phyloP scores from a whole-genome alignment of 2,113 vertebrate species.

The Pelvicachromis taeniatus region DNA sequence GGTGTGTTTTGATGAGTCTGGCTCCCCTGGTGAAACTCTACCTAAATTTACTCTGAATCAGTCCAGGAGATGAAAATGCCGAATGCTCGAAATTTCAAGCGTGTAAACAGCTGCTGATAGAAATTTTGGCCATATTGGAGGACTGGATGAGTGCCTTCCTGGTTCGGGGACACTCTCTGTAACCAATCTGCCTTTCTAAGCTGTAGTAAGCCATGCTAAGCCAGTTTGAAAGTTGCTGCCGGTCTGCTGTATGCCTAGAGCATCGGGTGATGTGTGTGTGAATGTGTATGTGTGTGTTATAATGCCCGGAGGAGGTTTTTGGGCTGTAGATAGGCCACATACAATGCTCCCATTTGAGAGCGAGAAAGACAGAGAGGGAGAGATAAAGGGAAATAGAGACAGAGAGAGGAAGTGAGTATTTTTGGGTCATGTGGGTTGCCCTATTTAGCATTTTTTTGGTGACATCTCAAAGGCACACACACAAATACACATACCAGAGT shows the following conservation, averaged over 20 bases:
- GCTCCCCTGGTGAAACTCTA: background rate
- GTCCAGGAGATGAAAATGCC: background rate
- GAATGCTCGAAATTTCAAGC: background rate
- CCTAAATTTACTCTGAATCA: background rate
- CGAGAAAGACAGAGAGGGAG: constrained; percentile 15
- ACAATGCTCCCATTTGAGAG: constrained; percentile 55
- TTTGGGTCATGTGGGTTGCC: constrained; percentile 67
- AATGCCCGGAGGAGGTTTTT: constrained; percentile 62
- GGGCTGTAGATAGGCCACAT: constrained; percentile 61
- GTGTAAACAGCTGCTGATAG: constrained; percentile 18
- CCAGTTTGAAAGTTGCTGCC: constrained; percentile 56
- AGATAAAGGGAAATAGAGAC: constrained; percentile 36
- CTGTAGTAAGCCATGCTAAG: constrained; percentile 47
- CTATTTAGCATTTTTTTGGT: constrained; percentile 59
- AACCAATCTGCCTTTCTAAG: constrained; percentile 58
- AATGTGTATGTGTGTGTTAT: constrained; percentile 28
- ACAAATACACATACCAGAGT: background rate
- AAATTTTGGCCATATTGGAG: constrained; percentile 13
- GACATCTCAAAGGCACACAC: constrained; percentile 26
- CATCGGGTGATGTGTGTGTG: constrained; percentile 19
- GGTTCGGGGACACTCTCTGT: constrained; percentile 44
- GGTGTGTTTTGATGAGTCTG: background rate
- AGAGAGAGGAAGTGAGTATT: constrained; percentile 49
- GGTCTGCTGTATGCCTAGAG: constrained; percentile 51
- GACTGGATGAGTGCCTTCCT: constrained; percentile 8